A percentile compares a stretch with the other conserved stretches of the same genome.
Evolutionary conservation across 2,113 vertebrate species (phyloP).

Genomic region (Ascaphus truei): DNA sequence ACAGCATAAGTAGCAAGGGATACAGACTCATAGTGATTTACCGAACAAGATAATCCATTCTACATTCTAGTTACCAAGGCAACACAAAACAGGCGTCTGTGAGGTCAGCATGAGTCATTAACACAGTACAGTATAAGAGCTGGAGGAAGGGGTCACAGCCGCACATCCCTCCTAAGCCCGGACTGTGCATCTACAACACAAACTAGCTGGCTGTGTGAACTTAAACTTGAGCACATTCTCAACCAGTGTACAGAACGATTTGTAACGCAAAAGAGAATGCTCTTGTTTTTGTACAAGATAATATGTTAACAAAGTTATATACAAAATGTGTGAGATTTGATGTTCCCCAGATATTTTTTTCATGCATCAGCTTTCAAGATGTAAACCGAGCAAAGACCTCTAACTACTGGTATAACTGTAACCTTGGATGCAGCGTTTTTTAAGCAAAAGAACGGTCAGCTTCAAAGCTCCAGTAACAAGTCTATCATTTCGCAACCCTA

Average conservation of each 20-base stretch:
- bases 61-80: constrained; percentile 10
- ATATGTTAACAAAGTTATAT: no score
- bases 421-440: no score
- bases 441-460: no score
- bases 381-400: no score
- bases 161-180: not conserved
- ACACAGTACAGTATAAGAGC: constrained; percentile 1
- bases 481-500: no score
- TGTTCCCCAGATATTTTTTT: no score
- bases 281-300: no score
- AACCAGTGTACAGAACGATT: not conserved
- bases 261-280: not conserved
- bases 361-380: no score
- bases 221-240: not conserved
- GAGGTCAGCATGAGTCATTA: constrained; percentile 20
- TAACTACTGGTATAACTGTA: no score
- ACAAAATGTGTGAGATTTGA: no score
- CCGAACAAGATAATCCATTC: constrained; percentile 9
- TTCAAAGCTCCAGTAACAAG: no score
- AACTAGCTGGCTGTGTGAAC: not conserved
- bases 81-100: constrained; percentile 2
- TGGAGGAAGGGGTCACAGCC: not conserved
- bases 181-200: not conserved
- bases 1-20: not conserved
- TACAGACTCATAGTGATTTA: not conserved